Conservation (phyloP, 1,140 invertebrate genomes). For the Solenopsis fugax region DNA sequence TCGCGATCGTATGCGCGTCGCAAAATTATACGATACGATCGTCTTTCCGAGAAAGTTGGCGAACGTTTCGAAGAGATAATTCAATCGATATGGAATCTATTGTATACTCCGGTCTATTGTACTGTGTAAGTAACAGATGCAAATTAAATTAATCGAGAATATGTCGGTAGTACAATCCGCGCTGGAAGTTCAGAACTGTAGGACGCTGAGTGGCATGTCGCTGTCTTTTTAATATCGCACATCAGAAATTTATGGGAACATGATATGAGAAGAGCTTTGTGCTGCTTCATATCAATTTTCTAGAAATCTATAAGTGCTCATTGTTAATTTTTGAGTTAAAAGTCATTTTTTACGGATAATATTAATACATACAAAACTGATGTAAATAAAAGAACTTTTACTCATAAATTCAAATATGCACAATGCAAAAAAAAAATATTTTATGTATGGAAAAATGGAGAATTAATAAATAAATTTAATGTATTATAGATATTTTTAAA, state of each 20-base stretch:
- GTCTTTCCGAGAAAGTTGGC: constrained; percentile 26
- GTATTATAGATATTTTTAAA: not conserved
- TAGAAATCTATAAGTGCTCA: not conserved
- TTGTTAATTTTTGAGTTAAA: not conserved
- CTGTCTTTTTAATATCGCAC: not conserved
- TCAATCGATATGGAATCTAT: constrained; percentile 44
- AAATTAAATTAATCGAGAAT: constrained; percentile 28
- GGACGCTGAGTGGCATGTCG: not conserved
- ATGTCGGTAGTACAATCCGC: not conserved
- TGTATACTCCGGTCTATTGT: constrained; percentile 10
- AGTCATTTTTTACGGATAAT: not conserved
- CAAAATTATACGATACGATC: constrained; percentile 37
- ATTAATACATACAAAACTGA: not conserved
- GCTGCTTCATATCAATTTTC: not conserved
- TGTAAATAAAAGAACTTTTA: not conserved
- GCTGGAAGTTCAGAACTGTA: not conserved
- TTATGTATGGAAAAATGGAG: not conserved
- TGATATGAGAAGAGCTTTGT: not conserved
- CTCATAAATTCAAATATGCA: not conserved
- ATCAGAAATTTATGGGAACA: not conserved
- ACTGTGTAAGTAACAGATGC: constrained; percentile 32
- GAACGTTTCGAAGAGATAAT: constrained; percentile 18
- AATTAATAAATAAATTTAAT: constrained; percentile 14
- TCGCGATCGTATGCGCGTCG: constrained; percentile 4
- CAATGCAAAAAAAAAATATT: constrained; percentile 1